These are phyloP conservation scores for Arctopsyche grandis DNA, from an alignment of 1,140 invertebrate genomes.

Conservation along the genomic window DNA sequence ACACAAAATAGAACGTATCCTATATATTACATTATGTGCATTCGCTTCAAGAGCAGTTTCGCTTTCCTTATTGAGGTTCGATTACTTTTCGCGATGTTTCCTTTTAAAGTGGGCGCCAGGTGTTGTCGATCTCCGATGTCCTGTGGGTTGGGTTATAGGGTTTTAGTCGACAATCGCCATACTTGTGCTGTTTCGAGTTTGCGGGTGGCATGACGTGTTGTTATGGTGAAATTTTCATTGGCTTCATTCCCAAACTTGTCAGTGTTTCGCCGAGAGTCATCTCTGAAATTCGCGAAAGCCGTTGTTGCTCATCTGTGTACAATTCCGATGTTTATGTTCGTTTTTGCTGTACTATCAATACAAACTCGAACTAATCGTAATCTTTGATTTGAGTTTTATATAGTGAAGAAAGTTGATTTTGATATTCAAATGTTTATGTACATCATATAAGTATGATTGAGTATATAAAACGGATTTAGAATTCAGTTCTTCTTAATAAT, in stretches of 20 bases:
- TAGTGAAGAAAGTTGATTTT: too few species aligned
- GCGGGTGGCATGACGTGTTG: not conserved
- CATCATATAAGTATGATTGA: too few species aligned
- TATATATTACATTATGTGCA: constrained; percentile 16
- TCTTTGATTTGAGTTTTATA: too few species aligned
- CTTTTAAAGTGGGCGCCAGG: not conserved
- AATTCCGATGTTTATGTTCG: too few species aligned
- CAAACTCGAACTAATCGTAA: too few species aligned
- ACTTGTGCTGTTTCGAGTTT: not conserved
- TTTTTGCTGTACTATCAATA: too few species aligned
- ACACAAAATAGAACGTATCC: too few species aligned
- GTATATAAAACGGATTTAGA: too few species aligned
- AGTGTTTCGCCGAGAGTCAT: not conserved
- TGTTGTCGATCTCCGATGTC: not conserved
- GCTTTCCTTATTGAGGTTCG: not conserved
- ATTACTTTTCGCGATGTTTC: not conserved
- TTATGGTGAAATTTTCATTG: constrained; percentile 5
- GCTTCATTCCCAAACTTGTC: constrained; percentile 7
- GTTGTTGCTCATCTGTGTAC: too few species aligned
- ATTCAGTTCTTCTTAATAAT: too few species aligned
- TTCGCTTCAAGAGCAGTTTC: constrained; percentile 4
- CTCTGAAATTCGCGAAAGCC: not conserved
- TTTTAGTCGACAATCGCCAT: too few species aligned
- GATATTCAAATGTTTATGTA: too few species aligned
- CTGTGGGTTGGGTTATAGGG: not conserved